Base-by-base conservation (phyloP, 2,888 invertebrate genomes). In the Pammene aurita region DNA sequence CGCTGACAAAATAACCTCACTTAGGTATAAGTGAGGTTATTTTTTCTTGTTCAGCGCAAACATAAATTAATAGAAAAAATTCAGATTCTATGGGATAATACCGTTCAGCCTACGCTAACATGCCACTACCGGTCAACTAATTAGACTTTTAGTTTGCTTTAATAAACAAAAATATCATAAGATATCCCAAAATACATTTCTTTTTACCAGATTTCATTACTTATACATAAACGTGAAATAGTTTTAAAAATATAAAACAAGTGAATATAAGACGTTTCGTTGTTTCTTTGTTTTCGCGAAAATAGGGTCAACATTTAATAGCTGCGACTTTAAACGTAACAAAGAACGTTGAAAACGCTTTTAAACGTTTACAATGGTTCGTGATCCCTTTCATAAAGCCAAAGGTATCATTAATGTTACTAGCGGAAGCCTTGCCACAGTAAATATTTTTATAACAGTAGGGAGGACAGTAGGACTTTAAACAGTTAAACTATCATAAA, bases 351-450 rank as follows among this genome's bases (percentile, higher is more conserved):
- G 38, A 58, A 54, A 68, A 57, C 57, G 63, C 52, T 58, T 63
- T 67, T 58, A 58, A 57, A 58, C 44, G 63, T 46, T 44, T 42
- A 64, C 57, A 58, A 69, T 60, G 60, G 64, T 69, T 54, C 69
- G 69, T 69, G 69, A 69, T 69, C 64, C 64, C 41, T 54, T 69
- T 65, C 58, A 69, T 69, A 48, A 58, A 69, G 60, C 26, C 57
- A 58, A 64, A 60, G 69, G 69, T 69, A 69, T 60, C 69, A 69
- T 69, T 69, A 69, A 69, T 64, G 69, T 55, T 54, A 41, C 26
- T 55, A 60, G 42, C 50, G 58, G 58, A 65, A 69, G 35, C 54
- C 57, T 63, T 60, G 54, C 13, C 60, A 60, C 64, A 69, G 60
- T 52, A 13, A 11, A 14, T 14, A 9, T 13, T 10, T 6, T 48